Evolutionary conservation across 2,888 invertebrate genomes (phyloP).

Genomic region (Encarsia formosa): DNA sequence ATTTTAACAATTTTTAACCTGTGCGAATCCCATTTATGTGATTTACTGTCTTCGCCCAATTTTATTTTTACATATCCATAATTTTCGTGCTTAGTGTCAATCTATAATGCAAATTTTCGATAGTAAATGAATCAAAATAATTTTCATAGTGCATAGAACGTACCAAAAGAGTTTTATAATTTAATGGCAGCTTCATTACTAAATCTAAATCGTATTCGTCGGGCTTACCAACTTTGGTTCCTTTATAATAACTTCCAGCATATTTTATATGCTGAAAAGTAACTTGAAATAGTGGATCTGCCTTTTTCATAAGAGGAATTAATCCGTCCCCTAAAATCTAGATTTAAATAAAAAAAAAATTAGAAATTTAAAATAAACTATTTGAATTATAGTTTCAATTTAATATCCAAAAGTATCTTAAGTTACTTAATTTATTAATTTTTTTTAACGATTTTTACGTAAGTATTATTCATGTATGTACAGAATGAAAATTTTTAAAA

Average conservation of each 20-base stretch:
- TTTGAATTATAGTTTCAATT: neutral
- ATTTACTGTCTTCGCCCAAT: constrained; percentile 7
- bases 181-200: constrained; percentile 55
- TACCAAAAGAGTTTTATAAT: constrained; percentile 46
- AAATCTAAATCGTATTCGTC: constrained; percentile 63
- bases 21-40: constrained; percentile 27
- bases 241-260: constrained; percentile 62
- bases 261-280: constrained; percentile 48
- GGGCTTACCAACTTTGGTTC: constrained; percentile 58
- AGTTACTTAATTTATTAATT: constrained; percentile 29
- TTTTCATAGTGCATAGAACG: constrained; percentile 4
- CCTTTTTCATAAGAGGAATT: constrained; percentile 37
- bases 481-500: neutral
- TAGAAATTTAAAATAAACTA: neutral
- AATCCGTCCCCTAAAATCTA: constrained; percentile 27
- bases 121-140: constrained; percentile 2
- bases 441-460: constrained; percentile 30
- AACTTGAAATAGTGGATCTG: constrained; percentile 41
- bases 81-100: constrained; percentile 5
- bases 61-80: constrained; percentile 32
- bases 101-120: neutral
- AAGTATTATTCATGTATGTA: constrained; percentile 22
- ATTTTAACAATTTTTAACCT: constrained; percentile 17
- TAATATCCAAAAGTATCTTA: neutral
- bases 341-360: constrained; percentile 5